Base-by-base conservation (phyloP, 2,888 invertebrate species). In the Germaria angustata region DNA sequence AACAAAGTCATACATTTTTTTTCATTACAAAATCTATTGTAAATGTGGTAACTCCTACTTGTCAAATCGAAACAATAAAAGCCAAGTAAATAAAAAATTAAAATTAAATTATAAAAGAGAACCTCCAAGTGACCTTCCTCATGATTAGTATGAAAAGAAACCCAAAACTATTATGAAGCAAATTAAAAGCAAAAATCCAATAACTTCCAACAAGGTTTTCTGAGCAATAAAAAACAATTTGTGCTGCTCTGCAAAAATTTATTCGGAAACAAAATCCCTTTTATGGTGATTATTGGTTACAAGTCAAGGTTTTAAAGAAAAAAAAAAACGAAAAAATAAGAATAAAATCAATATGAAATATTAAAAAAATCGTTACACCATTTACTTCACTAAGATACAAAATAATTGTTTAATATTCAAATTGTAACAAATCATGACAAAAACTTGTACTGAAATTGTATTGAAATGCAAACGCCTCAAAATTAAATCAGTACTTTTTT, bases 71-170 rank as follows among this genome's bases (percentile, higher is more conserved):
- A 66, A 44, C 65, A 75, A 75, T 65, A 15, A 59, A 65, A 44
- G 24, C 5, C 2, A 51, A 75, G 22, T 46, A 65, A 39, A 65
- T 28, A 6, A 28, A 28, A 28, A 28, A 28, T 5, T 28, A 28
- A 28, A 36, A 78, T 69, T 78, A 41, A 71, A 79, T 66, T 59
- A 59, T 34, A 65, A 76, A 63, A 68, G 41, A 63, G 55, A 81
- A 82, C 81, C 79, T 69, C 59, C 24, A 13, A 53, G 17, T 61
- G 79, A 79, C 79, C 82, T 82, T 82, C 65, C 9, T 44, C 22
- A 65, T 1, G 39, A 68, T 36, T 49, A 63, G 57, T 20, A 44
- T 46, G 11, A 68, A 69, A 59, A 51, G 24, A 71, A 59, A 76
- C 13, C 20, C 20, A 61, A 77, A 63, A 55, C 61, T 36, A 17